Evolutionary conservation across 2,888 invertebrate genomes (phyloP), one percentile per base, ranked within the genome.

Genomic region (Zygaena filipendulae): DNA sequence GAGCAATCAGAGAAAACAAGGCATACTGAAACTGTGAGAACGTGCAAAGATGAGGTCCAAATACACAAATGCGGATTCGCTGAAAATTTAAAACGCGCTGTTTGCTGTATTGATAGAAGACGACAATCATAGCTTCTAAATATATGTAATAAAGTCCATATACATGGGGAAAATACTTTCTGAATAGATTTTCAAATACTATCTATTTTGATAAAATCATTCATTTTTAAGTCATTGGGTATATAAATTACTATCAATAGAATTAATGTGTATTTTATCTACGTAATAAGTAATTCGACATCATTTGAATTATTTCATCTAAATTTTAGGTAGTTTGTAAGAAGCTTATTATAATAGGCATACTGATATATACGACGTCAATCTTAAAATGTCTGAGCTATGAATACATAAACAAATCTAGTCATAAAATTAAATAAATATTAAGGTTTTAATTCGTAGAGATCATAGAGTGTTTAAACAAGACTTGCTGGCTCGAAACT

Each of bases 21-120:
- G 32, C 42, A 48, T 45, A 39, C 55, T 41, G 50, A 59, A 30
- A 40, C 45, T 34, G 54, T 46, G 24, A 57, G 49, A 46, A 34
- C 43, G 6, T 54, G 52, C 36, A 64, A 63, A 52, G 45, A 36
- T 33, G 71, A 70, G 47, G 61, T 62, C 52, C 69, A 68, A 53
- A 56, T 51, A 32, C 57, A 62, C 22, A 75, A 67, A 42, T 47
- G 57, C 51, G 71, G 79, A 49, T 77, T 79, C 47, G 54, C 75
- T 30, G 75, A 71, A 40, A 72, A 74, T 50, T 53, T 79, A 29
- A 75, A 64, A 34, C 59, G 64, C 52, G 77, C 67, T 29, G 71
- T 79, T 36, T 79, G 79, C 49, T 79, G 79, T 47, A 74, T 77
- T 36, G 75, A 77, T 45, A 70, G 62, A 33, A 57, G 77, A 51